Conservation (phyloP, 23 tunicate species). For the Phallusia fumigata region DNA sequence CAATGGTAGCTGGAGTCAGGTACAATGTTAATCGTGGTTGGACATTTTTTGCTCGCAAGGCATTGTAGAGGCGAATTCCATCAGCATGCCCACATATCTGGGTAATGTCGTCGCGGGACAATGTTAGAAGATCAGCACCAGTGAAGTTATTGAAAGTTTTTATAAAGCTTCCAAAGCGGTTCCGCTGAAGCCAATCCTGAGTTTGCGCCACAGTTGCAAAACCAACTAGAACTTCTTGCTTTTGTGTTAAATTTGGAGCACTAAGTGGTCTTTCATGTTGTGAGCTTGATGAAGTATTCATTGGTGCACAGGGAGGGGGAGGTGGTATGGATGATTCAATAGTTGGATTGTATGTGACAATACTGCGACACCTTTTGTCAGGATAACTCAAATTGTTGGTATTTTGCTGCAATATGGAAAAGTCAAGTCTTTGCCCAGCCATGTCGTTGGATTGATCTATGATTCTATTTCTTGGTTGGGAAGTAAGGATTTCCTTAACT, state of each 20-base stretch:
- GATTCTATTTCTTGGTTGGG: not conserved
- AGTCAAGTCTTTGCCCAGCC: not conserved
- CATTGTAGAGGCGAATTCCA: conserved; percentile 84
- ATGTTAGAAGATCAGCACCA: conserved; percentile 69
- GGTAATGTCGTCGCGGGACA: conserved; percentile 81
- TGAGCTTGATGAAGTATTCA: not conserved
- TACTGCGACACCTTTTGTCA: conserved; percentile 1
- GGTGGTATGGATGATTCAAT: conserved; percentile 5
- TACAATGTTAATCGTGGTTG: conserved; percentile 77
- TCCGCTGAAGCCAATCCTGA: conserved; percentile 82
- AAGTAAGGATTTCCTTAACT: conserved; percentile 16
- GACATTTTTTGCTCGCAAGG: conserved; percentile 58
- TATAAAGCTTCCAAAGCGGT: conserved; percentile 55
- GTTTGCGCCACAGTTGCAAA: conserved; percentile 50
- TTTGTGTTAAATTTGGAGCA: not conserved
- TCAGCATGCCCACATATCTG: conserved; percentile 93
- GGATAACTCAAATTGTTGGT: not conserved
- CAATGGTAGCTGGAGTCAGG: conserved; percentile 52
- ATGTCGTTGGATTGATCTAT: conserved; percentile 38
- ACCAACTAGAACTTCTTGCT: conserved; percentile 27
- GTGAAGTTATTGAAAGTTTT: conserved; percentile 67
- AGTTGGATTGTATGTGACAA: conserved; percentile 4
- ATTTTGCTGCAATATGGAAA: conserved; percentile 10
- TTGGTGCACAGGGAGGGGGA: not conserved
- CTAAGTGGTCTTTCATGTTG: not conserved